A percentile compares a stretch with the other conserved stretches of the same genome.
These are phyloP conservation scores for Lytechinus pictus DNA, from an alignment of 35 echinoderm and acorn worm genomes.

Conservation along the genomic window DNA sequence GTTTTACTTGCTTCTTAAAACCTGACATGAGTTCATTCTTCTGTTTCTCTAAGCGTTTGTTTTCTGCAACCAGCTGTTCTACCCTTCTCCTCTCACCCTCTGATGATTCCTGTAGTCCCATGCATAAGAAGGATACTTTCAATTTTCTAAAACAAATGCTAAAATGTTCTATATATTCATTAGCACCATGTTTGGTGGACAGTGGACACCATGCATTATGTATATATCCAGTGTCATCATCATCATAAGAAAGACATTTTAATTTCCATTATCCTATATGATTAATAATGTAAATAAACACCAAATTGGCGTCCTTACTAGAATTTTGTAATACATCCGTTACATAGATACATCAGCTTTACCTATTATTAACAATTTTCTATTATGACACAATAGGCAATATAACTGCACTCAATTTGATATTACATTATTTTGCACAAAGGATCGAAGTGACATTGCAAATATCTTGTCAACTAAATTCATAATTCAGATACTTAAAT, in stretches of 20 bases:
- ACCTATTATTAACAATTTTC: too few species aligned
- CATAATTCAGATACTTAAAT: too few species aligned
- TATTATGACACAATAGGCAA: neutral
- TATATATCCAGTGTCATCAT: too few species aligned
- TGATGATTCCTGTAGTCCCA: constrained; percentile 74
- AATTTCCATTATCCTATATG: neutral
- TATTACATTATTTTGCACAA: neutral
- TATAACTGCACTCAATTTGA: neutral
- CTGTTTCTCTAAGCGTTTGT: constrained; percentile 91
- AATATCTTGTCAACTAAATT: too few species aligned
- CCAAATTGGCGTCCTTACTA: too few species aligned
- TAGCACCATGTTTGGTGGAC: too few species aligned
- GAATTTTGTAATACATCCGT: neutral
- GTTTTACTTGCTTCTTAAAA: constrained; percentile 94
- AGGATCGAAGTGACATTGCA: neutral
- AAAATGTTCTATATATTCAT: too few species aligned
- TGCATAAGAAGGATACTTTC: neutral
- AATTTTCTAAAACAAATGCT: too few species aligned
- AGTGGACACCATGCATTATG: too few species aligned
- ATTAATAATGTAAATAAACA: neutral
- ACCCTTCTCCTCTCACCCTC: constrained; percentile 86
- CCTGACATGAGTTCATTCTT: constrained; percentile 93
- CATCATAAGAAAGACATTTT: neutral
- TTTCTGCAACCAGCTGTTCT: constrained; percentile 88
- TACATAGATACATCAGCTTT: neutral